Evolutionary conservation across 2,888 invertebrate species (phyloP).

Genomic region (Matsumyia berberina): DNA sequence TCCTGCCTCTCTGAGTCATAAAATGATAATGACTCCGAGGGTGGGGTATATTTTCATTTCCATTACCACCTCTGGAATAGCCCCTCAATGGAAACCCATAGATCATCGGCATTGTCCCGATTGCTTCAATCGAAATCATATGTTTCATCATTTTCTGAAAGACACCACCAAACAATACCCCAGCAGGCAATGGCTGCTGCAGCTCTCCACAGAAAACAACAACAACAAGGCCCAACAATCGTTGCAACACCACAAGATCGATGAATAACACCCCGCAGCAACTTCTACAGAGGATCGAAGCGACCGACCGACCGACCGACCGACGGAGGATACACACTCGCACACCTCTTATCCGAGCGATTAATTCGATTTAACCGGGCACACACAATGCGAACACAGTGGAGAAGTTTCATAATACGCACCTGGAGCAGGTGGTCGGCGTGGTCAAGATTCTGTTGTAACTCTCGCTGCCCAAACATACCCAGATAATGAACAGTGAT

Average conservation of each 20-base stretch:
- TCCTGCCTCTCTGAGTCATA: too few relatives aligned
- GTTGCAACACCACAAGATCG: conserved; percentile 64
- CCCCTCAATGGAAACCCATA: conserved; percentile 21
- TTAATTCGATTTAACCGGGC: conserved; percentile 52
- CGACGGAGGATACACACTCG: conserved; percentile 9
- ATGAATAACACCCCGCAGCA: conserved; percentile 67
- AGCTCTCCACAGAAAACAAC: conserved; percentile 31
- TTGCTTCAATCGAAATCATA: conserved; percentile 45
- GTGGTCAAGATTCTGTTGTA: conserved; percentile 43
- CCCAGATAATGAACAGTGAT: conserved; percentile 62
- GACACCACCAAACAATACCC: conserved; percentile 43
- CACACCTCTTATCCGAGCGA: conserved; percentile 44
- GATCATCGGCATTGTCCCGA: conserved; percentile 27
- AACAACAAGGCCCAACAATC: conserved; percentile 55
- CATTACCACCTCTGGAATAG: neutral
- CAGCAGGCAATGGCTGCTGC: conserved; percentile 42
- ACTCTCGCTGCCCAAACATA: conserved; percentile 43
- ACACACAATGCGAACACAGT: conserved; percentile 16
- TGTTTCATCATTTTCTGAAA: conserved; percentile 31
- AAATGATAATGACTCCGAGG: conserved; percentile 4
- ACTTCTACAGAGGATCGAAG: conserved; percentile 37
- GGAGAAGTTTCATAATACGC: conserved; percentile 63
- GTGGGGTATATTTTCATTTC: neutral
- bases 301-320: conserved; percentile 41
- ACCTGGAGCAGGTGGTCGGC: conserved; percentile 74